Evolutionary conservation across 2,797 vertebrate genomes (phyloP).

Genomic region (Mionectes olivaceus): DNA sequence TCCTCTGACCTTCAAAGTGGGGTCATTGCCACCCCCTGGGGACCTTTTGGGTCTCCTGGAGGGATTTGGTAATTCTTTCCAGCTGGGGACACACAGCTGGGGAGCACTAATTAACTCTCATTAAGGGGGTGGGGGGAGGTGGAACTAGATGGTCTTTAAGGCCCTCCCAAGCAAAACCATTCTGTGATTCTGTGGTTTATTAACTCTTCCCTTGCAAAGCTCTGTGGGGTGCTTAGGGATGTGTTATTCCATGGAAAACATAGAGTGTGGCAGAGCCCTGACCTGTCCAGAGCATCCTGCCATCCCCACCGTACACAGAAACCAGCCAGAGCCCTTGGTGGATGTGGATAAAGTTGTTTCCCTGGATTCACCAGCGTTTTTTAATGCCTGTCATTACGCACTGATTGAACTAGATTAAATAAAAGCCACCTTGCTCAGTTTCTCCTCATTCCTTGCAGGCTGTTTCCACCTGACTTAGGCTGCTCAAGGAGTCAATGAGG

Average conservation of each 20-base stretch:
- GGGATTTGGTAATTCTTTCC: fast-evolving
- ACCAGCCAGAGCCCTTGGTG: background rate
- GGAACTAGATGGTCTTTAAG: background rate
- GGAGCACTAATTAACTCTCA: background rate
- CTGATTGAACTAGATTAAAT: constrained; percentile 61
- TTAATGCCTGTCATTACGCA: background rate
- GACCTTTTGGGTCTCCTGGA: background rate
- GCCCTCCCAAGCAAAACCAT: background rate
- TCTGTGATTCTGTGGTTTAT: no score
- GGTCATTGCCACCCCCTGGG: background rate
- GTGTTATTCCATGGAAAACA: fast-evolving
- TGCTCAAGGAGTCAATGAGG: constrained; percentile 2
- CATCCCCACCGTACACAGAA: background rate
- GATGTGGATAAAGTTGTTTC: background rate
- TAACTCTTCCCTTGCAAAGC: background rate
- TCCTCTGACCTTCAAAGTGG: fast-evolving
- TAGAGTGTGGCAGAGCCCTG: background rate
- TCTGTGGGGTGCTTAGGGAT: background rate
- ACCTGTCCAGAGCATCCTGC: background rate
- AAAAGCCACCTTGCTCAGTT: constrained; percentile 41
- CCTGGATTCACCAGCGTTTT: background rate
- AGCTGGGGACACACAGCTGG: background rate
- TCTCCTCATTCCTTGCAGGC: background rate
- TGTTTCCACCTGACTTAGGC: background rate
- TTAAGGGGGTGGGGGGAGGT: no score